Base-by-base conservation (phyloP, 2,888 invertebrate species). In the Ophion costatus region DNA sequence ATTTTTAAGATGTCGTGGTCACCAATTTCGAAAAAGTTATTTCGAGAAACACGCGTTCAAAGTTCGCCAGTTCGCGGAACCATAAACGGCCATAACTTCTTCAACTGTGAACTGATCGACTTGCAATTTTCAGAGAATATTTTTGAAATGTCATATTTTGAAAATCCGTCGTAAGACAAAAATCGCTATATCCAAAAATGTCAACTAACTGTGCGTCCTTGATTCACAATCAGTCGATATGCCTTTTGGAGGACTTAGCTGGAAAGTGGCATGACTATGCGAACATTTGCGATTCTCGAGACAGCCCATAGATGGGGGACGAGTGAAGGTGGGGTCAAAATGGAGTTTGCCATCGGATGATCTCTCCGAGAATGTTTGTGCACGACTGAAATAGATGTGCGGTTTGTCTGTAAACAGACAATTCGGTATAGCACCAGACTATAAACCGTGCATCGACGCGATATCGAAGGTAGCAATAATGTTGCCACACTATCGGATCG, bases 381-480 rank as follows among this genome's bases (percentile, higher is more conserved):
- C 64, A 22, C 10, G 78, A 83, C 57, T 56, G 14, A 75, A 83
- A 63, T 56, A 75, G 22, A 67, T 61, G 66, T 56, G 29, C 11
- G 10, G 42, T 59, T 63, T 51, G 42, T 29, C 20, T 59, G 56
- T 45, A 64, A 42, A 66, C 64, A 82, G 38, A 11, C 64, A 45
- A 64, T 11, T 70, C 11, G 38, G 64, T 45, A 45, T 45, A 57
- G 24, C 56, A 42, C 29, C 17, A 57, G 22, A 57, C 17, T 22
- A 78, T 74, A 66, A 61, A 73, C 38, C 45, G 70, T 51, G 67
- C 33, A 69, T 61, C 77, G 67, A 61, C 63, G 33, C 74, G 61
- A 75, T 79, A 66, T 78, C 56, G 57, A 20, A 22, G 63, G 51
- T 79, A 57, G 79, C 70, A 74, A 83, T 83, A 83, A 83, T 69